These are phyloP conservation scores for Tethea ocularis DNA, from an alignment of 2,888 invertebrate genomes.

Conservation along the genomic window DNA sequence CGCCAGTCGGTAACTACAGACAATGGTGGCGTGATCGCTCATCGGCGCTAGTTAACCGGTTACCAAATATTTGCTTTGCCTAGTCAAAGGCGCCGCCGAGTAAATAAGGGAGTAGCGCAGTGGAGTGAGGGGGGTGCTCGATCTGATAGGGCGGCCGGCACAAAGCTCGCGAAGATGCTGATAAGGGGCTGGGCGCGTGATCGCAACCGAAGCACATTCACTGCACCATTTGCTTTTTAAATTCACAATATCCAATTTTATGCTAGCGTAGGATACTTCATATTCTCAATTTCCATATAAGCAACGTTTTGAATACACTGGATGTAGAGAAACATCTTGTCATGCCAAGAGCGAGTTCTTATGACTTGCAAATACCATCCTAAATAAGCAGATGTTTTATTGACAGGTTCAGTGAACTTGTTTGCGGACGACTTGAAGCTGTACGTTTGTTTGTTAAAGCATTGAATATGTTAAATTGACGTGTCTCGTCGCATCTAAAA, in stretches of 20 bases:
- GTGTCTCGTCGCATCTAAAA: constrained; percentile 48
- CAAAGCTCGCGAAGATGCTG: constrained; percentile 69
- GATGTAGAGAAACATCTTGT: constrained; percentile 37
- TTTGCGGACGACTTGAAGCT: constrained; percentile 32
- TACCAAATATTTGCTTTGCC: constrained; percentile 74
- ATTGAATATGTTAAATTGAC: constrained; percentile 59
- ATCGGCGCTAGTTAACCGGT: constrained; percentile 77
- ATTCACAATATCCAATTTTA: constrained; percentile 20
- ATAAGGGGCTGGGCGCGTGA: constrained; percentile 60
- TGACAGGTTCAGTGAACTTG: constrained; percentile 66
- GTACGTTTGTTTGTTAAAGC: constrained; percentile 36
- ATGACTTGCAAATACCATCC: constrained; percentile 69
- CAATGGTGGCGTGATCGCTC: constrained; percentile 72
- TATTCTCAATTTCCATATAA: constrained; percentile 23
- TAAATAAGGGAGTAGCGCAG: constrained; percentile 62
- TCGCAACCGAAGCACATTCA: constrained; percentile 49
- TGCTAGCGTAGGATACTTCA: constrained; percentile 16
- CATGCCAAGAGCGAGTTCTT: constrained; percentile 36
- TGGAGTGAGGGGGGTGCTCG: constrained; percentile 50
- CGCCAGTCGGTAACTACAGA: constrained; percentile 68
- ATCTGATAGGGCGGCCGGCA: constrained; percentile 68
- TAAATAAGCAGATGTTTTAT: constrained; percentile 69
- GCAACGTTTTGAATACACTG: constrained; percentile 37
- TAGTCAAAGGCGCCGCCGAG: constrained; percentile 76
- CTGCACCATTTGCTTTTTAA: constrained; percentile 46